Conservation (phyloP, 2,888 invertebrate genomes). For the Agrotis clavis region DNA sequence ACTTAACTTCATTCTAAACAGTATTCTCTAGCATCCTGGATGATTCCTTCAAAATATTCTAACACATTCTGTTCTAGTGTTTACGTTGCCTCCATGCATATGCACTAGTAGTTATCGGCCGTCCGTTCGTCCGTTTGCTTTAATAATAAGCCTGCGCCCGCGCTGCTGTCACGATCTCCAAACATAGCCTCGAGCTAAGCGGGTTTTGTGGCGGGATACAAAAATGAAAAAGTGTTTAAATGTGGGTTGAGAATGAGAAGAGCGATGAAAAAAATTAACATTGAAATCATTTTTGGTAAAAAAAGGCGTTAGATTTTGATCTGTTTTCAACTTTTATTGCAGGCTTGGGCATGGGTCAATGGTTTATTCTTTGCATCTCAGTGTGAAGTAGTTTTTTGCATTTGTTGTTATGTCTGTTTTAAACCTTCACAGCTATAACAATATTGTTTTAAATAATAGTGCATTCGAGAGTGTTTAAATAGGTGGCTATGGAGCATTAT, state of each 20-base stretch:
- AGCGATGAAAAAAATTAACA: constrained; percentile 53
- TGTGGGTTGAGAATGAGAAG: constrained; percentile 59
- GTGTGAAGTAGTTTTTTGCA: constrained; percentile 9
- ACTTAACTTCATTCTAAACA: constrained; percentile 2
- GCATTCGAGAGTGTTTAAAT: neutral
- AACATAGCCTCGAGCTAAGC: constrained; percentile 81
- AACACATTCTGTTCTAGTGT: constrained; percentile 76
- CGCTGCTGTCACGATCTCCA: constrained; percentile 88
- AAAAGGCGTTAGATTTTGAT: constrained; percentile 60
- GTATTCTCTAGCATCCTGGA: constrained; percentile 26
- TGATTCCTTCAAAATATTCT: constrained; percentile 57
- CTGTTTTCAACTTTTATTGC: constrained; percentile 46
- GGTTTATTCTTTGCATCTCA: constrained; percentile 16
- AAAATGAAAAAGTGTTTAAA: constrained; percentile 78
- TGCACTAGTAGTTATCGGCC: constrained; percentile 88
- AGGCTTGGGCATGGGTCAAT: constrained; percentile 9
- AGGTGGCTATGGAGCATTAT: neutral
- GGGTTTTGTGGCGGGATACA: constrained; percentile 70
- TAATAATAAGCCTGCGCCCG: constrained; percentile 87
- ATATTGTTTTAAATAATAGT: neutral
- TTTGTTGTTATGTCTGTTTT: neutral
- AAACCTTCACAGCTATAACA: neutral
- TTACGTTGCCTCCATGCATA: constrained; percentile 86
- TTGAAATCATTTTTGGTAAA: constrained; percentile 63
- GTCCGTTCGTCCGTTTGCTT: constrained; percentile 87